These are phyloP conservation scores for Sebastiscus tertius DNA, from an alignment of 2,797 vertebrate species.

Conservation along the genomic window DNA sequence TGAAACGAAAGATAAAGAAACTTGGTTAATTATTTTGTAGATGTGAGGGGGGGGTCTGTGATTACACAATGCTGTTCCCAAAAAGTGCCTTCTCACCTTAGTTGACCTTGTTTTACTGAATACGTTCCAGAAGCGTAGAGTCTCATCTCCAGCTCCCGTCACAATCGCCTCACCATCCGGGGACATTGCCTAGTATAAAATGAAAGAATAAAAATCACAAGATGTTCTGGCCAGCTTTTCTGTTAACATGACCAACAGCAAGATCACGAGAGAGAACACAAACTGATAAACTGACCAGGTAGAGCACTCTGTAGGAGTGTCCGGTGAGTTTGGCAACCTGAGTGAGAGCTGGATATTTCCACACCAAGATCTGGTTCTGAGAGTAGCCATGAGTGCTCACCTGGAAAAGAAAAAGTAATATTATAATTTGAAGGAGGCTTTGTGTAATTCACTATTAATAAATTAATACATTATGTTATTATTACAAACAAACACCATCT, in stretches of 20 bases:
- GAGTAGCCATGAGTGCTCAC: slow-evolving; percentile 97
- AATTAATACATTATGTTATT: not conserved
- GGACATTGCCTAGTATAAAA: slow-evolving; percentile 89
- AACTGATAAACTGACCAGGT: slow-evolving; percentile 85
- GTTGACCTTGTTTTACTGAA: slow-evolving; percentile 96
- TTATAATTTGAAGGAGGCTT: not conserved
- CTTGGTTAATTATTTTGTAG: slow-evolving; percentile 79
- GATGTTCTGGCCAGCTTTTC: not conserved
- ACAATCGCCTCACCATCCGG: slow-evolving; percentile 96
- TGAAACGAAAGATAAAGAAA: slow-evolving; percentile 61
- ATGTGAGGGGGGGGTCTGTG: slow-evolving; percentile 84
- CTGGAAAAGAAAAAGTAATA: slow-evolving; percentile 63
- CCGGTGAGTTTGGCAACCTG: slow-evolving; percentile 95
- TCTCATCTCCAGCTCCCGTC: slow-evolving; percentile 94
- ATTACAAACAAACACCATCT: not conserved
- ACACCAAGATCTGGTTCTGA: slow-evolving; percentile 96
- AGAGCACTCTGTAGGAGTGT: slow-evolving; percentile 92
- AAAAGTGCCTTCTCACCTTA: slow-evolving; percentile 80
- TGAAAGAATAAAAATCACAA: not conserved
- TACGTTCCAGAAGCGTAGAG: slow-evolving; percentile 94
- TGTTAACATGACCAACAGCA: not conserved
- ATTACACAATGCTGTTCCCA: slow-evolving; percentile 73
- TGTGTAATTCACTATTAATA: not conserved
- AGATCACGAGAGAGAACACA: not conserved
- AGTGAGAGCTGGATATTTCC: slow-evolving; percentile 96